These are phyloP conservation scores for Montifringilla adamsi DNA, from an alignment of 2,113 vertebrate species.

Conservation along the genomic window DNA sequence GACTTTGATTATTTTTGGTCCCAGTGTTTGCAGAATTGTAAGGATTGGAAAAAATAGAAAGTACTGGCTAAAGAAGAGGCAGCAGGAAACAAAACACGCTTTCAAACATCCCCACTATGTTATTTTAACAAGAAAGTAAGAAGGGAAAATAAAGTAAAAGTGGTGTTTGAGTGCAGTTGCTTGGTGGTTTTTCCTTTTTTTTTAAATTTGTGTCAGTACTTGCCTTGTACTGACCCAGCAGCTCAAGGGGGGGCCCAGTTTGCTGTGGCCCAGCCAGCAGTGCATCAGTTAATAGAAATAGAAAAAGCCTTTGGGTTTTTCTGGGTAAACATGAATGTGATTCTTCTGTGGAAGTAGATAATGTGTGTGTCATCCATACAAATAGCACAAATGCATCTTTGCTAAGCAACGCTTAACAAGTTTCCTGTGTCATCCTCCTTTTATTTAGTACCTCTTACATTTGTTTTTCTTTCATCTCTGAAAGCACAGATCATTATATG, in stretches of 20 bases:
- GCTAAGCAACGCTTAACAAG: not conserved
- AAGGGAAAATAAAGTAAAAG: not conserved
- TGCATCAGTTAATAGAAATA: not conserved
- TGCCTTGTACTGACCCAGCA: not conserved
- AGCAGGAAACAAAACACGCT: not conserved
- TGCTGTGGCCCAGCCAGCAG: not conserved
- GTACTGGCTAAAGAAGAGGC: not conserved
- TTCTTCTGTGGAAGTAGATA: not conserved
- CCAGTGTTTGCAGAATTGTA: not conserved
- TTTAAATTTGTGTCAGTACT: not conserved
- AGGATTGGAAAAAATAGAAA: not conserved
- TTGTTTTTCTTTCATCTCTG: constrained; percentile 48
- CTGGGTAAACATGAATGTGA: not conserved
- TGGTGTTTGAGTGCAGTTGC: not conserved
- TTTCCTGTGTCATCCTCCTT: not conserved
- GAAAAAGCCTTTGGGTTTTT: not conserved
- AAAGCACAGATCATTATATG: constrained; percentile 33
- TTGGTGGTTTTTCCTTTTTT: not conserved
- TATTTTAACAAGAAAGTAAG: not conserved
- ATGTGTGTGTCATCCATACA: not conserved
- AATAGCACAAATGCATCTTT: not conserved
- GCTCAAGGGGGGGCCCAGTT: not conserved
- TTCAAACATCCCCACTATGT: not conserved
- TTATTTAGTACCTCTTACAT: constrained; percentile 6
- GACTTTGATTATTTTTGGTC: not conserved